Evolutionary conservation across 30 jellyfish, hydroid and myxozoan genomes (phyloP), one percentile per base, ranked within the genome.

Genomic region (Aurelia sp.): DNA sequence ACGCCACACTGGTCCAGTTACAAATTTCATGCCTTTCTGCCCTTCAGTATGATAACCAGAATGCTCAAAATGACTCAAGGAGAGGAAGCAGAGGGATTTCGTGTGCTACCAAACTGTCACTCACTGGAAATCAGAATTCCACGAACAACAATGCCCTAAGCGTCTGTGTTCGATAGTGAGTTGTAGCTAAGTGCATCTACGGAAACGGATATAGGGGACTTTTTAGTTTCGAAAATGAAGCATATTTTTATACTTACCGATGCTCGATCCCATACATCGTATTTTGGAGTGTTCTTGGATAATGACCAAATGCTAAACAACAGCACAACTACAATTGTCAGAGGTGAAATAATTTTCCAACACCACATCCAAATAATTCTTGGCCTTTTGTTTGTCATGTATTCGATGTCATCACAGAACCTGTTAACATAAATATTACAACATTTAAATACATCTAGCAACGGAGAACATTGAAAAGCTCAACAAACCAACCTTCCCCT

Each of bases 381-480:
- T 30, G 99, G 99, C 62, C 97, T 67, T 64, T 89, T 88, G 89
- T 94, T 94, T 35, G 99, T 94, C 99, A 94, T 94, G 66, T 94
- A 94, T 72, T 88, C 96, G 79, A 94, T 94, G 84, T 94, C 99
- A 17, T 83, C 94, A 22, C 93, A 82, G 75, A 94, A 94, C 89
- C 99, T 94, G 59, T 58, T 20, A 53, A 50, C 44, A 10, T 12
- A 10, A 44, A 44, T 1, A 0, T 3, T 44, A 7, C 3, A 44
- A 44, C 10, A 8, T 44, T 44, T 8, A 44, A 44, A 44, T 10
- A 44, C 13, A 44, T 44, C 55, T 44, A 44, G 10, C 55, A 44
- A 44, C 55, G 15, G 10, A 27, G 33, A 27, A 27, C 33, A 0
- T 27, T 27, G 33, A 27, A 27, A 27, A 27, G 33, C 33, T 27